Base-by-base conservation (phyloP, 2,113 vertebrate species). In the Oplegnathus fasciatus region DNA sequence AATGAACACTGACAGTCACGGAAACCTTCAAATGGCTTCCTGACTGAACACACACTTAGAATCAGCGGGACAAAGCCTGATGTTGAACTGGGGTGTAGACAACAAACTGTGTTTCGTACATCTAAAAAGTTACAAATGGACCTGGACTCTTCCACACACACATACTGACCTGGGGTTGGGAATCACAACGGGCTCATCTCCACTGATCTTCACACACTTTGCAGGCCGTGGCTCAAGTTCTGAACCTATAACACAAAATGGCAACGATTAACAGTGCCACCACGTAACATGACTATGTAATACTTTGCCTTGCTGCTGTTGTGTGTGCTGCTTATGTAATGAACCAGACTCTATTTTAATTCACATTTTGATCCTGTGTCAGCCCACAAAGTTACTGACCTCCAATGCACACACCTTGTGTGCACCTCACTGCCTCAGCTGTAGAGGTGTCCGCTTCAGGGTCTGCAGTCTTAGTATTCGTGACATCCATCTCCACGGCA, bases 91-190 rank as follows among this genome's bases (percentile, higher is more conserved):
- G 6, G 15, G 7, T 32, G 28, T 9, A 20, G 30, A 34, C 28
- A 10, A 3, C 26, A 2, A 28, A 37, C 17, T 13, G 28, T 3
- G 17, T 9, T 32, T 32, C 18, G 50, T n/a, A 34, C 20, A 11
- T 1, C 48, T 60, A 1, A 3, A 17, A 61, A 9, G 15, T 2
- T 5, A 6, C 5, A 24, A 14, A 24, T 40, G 64, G 64, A 17
- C 2, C 3, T 26, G 6, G 40, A 40, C 32, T 40, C 13, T 2
- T 32, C 10, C 62, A 46, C 42, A 20, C n/a, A 52, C 1, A 71
- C 24, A 40, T 4, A 97, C 97, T 97, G 94, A 99, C 98, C 97
- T 97, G 94, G 91, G 48, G 69, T 46, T 85, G 17, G 89, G 85
- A 75, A 82, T 75, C 11, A 61, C 17, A 0, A 85, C 20, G 0